phyloP scores from a whole-genome alignment of 2,113 vertebrate genomes.

The Mormoops blainvillei region DNA sequence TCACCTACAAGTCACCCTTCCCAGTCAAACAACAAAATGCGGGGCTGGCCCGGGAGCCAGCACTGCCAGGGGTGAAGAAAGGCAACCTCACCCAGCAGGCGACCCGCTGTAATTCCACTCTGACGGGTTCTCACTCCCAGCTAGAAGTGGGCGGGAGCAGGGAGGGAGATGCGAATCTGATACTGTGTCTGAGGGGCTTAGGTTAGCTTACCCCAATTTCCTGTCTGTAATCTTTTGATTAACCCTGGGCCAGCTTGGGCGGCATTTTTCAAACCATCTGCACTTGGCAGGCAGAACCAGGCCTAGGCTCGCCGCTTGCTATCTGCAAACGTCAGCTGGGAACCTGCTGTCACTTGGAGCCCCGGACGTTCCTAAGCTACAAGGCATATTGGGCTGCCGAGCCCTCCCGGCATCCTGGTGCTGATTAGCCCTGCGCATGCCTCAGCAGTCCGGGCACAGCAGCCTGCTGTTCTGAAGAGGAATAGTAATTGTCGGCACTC shows the following conservation, averaged over 20 bases:
- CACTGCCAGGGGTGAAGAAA: fast-evolving
- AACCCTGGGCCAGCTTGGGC: slow-evolving; percentile 3
- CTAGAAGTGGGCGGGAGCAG: not conserved
- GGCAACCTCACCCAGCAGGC: not conserved
- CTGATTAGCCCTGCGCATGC: not conserved
- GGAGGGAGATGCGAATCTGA: not conserved
- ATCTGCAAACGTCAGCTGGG: slow-evolving; percentile 42
- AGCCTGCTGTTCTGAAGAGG: not conserved
- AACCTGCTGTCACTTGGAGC: not conserved
- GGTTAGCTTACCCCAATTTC: not conserved
- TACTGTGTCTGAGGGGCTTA: not conserved
- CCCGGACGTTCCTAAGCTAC: not conserved
- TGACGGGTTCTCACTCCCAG: not conserved
- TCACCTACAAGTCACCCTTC: not conserved
- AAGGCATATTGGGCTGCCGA: not conserved
- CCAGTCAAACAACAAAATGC: not conserved
- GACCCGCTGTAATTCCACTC: not conserved
- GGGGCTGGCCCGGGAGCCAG: not conserved
- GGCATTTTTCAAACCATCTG: slow-evolving; percentile 37
- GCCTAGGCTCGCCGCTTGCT: not conserved
- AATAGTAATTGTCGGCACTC: too few relatives aligned
- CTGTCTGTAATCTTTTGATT: slow-evolving; percentile 39
- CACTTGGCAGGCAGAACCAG: not conserved
- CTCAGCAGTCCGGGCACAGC: not conserved
- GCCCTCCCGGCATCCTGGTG: fast-evolving